Conservation (phyloP, 2,113 vertebrate species). For the Aplodontia rufa region DNA sequence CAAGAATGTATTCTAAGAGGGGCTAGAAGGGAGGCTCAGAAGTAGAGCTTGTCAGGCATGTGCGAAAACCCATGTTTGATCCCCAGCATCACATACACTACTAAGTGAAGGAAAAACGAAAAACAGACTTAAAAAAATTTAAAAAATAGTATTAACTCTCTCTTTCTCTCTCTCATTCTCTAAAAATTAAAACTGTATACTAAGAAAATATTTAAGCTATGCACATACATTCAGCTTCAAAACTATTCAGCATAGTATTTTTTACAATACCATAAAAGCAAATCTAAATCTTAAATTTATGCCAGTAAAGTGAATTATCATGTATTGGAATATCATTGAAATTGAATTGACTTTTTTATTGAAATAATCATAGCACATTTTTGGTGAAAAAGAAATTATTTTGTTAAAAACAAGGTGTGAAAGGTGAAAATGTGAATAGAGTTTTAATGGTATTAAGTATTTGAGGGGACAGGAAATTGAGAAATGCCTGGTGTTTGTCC, state of each 20-base stretch:
- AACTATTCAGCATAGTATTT: not conserved
- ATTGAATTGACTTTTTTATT: not conserved
- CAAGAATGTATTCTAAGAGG: not conserved
- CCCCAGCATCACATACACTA: no score
- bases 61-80: no score
- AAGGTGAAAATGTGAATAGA: not conserved
- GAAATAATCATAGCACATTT: not conserved
- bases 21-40: no score
- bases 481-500: not conserved
- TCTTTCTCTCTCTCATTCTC: no score
- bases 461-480: not conserved
- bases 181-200: no score
- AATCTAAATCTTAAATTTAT: not conserved
- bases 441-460: not conserved
- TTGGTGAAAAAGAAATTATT: not conserved
- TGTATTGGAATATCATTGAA: not conserved
- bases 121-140: no score
- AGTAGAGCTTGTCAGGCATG: no score
- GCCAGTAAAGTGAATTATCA: not conserved
- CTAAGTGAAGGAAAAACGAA: no score
- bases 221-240: not conserved
- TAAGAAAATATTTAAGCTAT: not conserved
- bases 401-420: not conserved
- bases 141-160: no score
- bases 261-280: not conserved